Base-by-base conservation (phyloP, 2,113 vertebrate genomes). In the Odontesthes bonariensis region DNA sequence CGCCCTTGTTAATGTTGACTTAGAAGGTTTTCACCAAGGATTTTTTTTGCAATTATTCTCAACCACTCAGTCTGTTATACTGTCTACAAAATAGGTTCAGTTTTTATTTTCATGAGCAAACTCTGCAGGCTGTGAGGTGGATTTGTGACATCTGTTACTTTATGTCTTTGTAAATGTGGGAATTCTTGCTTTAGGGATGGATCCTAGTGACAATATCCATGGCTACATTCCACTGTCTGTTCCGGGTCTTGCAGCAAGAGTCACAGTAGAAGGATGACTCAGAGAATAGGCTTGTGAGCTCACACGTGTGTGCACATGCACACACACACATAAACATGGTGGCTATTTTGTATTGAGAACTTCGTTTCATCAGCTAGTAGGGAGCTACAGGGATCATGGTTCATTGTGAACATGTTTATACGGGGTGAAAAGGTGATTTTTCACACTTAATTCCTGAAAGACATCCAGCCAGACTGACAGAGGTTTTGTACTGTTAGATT, bases 191-290 rank as follows among this genome's bases (percentile, higher is more conserved):
- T 38, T 59, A 55, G 5, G 59, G 42, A 23, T 78, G 60, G 54
- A 51, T 69, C 78, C 58, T 65, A 33, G 77, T 84, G 83, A 86
- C 83, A 79, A 31, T 81, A 85, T 68, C 85, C 84, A 85, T 82
- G 83, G 75, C 72, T 84, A 55, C 81, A 81, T 85, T 83, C 77
- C 80, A 52, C 11, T 58, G 75, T 85, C 79, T 87, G 51, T 72
- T 85, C 65, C 75, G 65, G 65, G 17, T 79, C 59, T 56, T 49
- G 70, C 58, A 73, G 52, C 53, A 72, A 75, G 80, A 82, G 67
- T 81, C 64, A 62, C 49, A 82, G 61, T 32, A 42, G 72, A 82
- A 75, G 55, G 58, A 54, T 88, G 88, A 91, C 81, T 91, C 88
- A 91, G 47, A 75, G 46, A 77, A 69, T 51, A 65, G 55, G 46